Percentiles rank a stretch among this genome's conserved stretches.
phyloP scores from a whole-genome alignment of 2,113 vertebrate genomes.

The Nannospalax galili region DNA sequence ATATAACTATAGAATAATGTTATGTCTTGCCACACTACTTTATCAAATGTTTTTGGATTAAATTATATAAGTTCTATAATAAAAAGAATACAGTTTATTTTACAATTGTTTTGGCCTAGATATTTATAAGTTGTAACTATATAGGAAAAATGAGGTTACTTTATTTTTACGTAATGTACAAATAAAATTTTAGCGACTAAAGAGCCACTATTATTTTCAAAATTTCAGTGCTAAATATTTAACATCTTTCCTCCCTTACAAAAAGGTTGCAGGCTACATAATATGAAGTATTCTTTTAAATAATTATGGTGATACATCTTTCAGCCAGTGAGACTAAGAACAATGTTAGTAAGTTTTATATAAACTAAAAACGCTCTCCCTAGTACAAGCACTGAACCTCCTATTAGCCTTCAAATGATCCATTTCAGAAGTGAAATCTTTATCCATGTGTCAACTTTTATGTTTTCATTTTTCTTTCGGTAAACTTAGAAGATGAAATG shows the following conservation, averaged over 20 bases:
- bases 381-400: background rate
- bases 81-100: background rate
- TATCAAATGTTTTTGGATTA: background rate
- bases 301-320: slow-evolving; percentile 19
- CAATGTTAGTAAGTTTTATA: slow-evolving; percentile 38
- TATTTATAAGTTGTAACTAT: slow-evolving; percentile 13
- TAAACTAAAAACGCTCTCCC: slow-evolving; percentile 14
- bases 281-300: slow-evolving; percentile 18
- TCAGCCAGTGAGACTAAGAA: slow-evolving; percentile 33
- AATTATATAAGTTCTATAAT: background rate
- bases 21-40: background rate
- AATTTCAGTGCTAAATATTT: background rate
- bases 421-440: slow-evolving; percentile 15
- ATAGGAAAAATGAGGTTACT: slow-evolving; percentile 19
- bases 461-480: slow-evolving; percentile 11
- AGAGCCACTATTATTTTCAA: slow-evolving; percentile 7
- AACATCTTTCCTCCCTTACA: background rate
- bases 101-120: background rate
- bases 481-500: slow-evolving; percentile 40
- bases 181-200: slow-evolving; percentile 23
- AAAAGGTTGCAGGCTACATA: slow-evolving; percentile 17
- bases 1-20: background rate
- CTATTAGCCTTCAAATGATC: background rate
- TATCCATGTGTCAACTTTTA: background rate
- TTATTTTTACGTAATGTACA: background rate